Evolutionary conservation across 2,797 vertebrate species (phyloP).

Genomic region (Loriculus beryllinus): DNA sequence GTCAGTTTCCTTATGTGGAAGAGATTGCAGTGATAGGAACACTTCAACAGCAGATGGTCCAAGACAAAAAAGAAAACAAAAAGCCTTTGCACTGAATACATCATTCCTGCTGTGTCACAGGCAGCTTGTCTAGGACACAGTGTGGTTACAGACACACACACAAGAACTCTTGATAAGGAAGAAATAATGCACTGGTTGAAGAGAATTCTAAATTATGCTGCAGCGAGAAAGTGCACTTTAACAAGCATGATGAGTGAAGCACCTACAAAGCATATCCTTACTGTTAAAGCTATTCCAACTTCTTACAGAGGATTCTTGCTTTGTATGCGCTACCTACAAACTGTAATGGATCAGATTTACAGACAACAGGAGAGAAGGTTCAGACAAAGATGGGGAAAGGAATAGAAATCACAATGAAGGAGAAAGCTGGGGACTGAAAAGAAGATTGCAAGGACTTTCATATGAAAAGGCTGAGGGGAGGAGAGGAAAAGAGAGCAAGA

Average conservation of each 20-base stretch:
- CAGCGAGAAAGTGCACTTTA: neutral
- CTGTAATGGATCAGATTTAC: neutral
- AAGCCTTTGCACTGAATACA: neutral
- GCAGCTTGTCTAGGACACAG: neutral
- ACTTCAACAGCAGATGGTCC: constrained; percentile 3
- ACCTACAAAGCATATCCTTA: neutral
- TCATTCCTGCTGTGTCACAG: neutral
- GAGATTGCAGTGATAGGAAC: neutral
- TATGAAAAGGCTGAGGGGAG: neutral
- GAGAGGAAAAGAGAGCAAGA: neutral
- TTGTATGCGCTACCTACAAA: neutral
- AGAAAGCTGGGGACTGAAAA: neutral
- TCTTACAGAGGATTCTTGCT: neutral
- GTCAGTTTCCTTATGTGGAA: neutral
- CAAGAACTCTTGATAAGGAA: neutral
- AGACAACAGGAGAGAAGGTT: neutral
- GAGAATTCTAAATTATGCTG: neutral
- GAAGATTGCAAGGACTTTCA: neutral
- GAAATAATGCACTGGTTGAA: neutral
- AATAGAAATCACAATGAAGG: neutral
- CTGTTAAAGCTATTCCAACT: neutral
- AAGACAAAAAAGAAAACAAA: neutral
- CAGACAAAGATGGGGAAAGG: neutral
- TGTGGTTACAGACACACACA: neutral
- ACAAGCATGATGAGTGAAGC: neutral